These are phyloP conservation scores for Dasypus novemcinctus DNA, from an alignment of 2,113 vertebrate species.

Conservation along the genomic window DNA sequence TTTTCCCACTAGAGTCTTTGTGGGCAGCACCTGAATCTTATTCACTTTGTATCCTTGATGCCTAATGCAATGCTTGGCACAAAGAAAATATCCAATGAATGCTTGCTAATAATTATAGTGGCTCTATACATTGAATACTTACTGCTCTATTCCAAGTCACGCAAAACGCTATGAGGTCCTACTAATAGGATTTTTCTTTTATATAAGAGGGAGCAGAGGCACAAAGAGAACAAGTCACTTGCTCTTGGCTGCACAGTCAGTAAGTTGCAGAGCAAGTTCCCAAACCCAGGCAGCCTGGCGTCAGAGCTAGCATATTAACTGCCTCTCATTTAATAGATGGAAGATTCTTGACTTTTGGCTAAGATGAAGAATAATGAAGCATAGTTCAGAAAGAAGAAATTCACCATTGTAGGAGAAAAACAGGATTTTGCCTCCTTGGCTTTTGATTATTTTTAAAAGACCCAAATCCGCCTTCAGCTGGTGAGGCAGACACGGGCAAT, in stretches of 20 bases:
- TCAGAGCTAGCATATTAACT: background rate
- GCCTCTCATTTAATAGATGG: background rate
- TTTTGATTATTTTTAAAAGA: slow-evolving; percentile 19
- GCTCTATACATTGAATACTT: background rate
- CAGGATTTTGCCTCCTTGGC: background rate
- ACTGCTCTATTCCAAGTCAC: background rate
- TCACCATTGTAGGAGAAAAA: background rate
- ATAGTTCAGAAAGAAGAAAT: background rate
- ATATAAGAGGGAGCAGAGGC: background rate
- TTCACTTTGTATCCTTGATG: background rate
- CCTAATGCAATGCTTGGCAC: background rate
- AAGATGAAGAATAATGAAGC: slow-evolving; percentile 26
- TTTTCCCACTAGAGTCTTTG: background rate
- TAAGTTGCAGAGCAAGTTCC: background rate
- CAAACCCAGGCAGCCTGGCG: background rate
- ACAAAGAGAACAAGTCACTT: background rate
- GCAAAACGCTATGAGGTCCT: background rate
- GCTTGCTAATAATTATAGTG: background rate
- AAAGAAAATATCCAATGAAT: background rate
- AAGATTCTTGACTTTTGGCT: background rate
- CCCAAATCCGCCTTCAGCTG: background rate
- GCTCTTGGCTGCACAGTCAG: background rate
- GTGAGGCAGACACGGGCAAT: background rate
- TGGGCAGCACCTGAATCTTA: background rate
- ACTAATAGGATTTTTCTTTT: background rate